A percentile compares a stretch with the other conserved stretches of the same genome.
phyloP scores from a whole-genome alignment of 1,140 invertebrate species.

The Zaprionus kolodkinae region DNA sequence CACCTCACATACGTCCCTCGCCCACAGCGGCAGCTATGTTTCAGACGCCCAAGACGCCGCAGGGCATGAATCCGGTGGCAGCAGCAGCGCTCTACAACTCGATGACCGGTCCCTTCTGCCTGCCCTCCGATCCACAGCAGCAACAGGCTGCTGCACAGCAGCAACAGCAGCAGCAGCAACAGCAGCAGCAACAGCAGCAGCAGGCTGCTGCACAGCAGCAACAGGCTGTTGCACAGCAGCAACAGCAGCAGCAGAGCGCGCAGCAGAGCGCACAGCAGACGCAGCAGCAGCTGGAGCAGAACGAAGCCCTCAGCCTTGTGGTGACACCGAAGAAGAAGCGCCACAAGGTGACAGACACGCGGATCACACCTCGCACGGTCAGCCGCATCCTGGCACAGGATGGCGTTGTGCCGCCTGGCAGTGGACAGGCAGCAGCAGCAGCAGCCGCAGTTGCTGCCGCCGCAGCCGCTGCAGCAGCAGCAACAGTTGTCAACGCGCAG shows the following conservation, averaged over 20 bases:
- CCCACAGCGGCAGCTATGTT: conserved; percentile 90
- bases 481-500: conserved; percentile 28
- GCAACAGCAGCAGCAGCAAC: conserved; percentile 65
- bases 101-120: conserved; percentile 87
- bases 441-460: conserved; percentile 48
- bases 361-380: conserved; percentile 95
- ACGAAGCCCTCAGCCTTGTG: conserved; percentile 96
- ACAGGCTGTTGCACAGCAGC: conserved; percentile 85
- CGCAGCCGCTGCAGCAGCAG: conserved; percentile 45
- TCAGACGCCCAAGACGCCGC: conserved; percentile 90
- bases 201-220: conserved; percentile 85
- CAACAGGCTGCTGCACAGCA: conserved; percentile 60
- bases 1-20: conserved; percentile 89
- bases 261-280: conserved; percentile 86
- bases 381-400: conserved; percentile 93
- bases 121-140: conserved; percentile 83
- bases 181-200: conserved; percentile 77
- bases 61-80: conserved; percentile 88
- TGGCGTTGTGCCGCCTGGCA: conserved; percentile 88
- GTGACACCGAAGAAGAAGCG: conserved; percentile 97
- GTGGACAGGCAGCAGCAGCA: conserved; percentile 54
- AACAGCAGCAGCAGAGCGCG: conserved; percentile 28
- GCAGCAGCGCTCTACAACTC: conserved; percentile 87
- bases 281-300: conserved; percentile 89
- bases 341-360: conserved; percentile 98